phyloP scores from a whole-genome alignment of 2,113 vertebrate genomes.

The Suncus etruscus region DNA sequence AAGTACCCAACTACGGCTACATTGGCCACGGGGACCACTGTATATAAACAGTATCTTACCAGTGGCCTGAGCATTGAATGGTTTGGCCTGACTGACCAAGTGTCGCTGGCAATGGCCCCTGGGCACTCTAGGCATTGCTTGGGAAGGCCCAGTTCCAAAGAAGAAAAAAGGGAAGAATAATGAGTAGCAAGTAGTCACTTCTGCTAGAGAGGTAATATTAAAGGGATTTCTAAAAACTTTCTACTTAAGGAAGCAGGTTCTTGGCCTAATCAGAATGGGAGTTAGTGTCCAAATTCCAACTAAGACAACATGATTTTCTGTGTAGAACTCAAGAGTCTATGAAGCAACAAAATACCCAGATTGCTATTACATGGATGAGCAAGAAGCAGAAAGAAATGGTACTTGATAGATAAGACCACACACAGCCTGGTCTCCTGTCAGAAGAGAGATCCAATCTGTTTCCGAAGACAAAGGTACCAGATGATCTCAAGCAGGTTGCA shows the following conservation, averaged over 20 bases:
- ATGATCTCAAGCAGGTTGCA: background rate
- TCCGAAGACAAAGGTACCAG: background rate
- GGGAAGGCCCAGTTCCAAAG: no score
- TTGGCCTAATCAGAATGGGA: background rate
- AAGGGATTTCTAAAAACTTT: background rate
- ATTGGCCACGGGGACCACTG: no score
- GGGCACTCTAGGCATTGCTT: no score
- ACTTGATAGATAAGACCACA: background rate
- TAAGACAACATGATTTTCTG: background rate
- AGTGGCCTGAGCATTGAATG: no score
- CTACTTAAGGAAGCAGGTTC: background rate
- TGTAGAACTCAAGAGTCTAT: background rate
- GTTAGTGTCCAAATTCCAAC: background rate
- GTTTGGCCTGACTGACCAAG: no score
- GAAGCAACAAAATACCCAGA: constrained; percentile 4
- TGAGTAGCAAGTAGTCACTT: background rate
- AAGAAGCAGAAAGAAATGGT: constrained; percentile 10
- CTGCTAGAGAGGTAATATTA: no score
- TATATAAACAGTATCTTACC: no score
- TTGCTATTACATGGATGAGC: background rate
- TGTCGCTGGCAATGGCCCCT: no score
- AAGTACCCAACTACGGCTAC: no score
- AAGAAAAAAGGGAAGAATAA: background rate
- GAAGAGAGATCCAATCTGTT: background rate
- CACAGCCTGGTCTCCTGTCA: background rate